These are phyloP conservation scores for Clarias magur DNA, from an alignment of 2,113 vertebrate species.

Conservation along the genomic window DNA sequence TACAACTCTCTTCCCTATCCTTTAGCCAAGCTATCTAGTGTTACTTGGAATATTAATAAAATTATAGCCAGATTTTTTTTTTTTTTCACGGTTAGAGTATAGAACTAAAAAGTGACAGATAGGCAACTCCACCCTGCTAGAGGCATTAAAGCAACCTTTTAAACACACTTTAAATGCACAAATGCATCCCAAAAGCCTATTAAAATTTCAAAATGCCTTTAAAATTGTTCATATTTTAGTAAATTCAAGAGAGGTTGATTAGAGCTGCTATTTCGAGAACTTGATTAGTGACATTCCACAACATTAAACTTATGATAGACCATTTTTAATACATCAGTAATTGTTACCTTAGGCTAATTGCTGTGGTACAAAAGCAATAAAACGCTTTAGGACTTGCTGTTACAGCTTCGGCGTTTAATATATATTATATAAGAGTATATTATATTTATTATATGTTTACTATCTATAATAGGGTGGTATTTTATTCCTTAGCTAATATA, in stretches of 20 bases:
- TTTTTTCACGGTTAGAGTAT: neutral
- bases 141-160: neutral
- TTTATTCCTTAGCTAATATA: neutral
- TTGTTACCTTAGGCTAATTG: neutral
- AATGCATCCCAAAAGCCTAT: neutral
- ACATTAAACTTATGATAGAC: neutral
- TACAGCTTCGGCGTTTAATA: neutral
- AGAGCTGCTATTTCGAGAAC: neutral
- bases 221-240: neutral
- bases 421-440: too few species aligned
- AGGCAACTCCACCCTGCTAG: neutral
- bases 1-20: constrained; percentile 7
- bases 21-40: neutral
- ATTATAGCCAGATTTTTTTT: neutral
- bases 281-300: neutral
- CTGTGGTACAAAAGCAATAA: neutral
- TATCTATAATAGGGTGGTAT: neutral
- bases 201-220: too few species aligned
- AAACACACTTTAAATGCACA: neutral
- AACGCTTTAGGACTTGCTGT: neutral
- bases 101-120: neutral
- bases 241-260: neutral
- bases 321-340: neutral
- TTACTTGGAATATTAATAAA: constrained; percentile 1
- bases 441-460: too few species aligned